phyloP scores from a whole-genome alignment of 2,797 vertebrate species.

The Enteromius argenteus region DNA sequence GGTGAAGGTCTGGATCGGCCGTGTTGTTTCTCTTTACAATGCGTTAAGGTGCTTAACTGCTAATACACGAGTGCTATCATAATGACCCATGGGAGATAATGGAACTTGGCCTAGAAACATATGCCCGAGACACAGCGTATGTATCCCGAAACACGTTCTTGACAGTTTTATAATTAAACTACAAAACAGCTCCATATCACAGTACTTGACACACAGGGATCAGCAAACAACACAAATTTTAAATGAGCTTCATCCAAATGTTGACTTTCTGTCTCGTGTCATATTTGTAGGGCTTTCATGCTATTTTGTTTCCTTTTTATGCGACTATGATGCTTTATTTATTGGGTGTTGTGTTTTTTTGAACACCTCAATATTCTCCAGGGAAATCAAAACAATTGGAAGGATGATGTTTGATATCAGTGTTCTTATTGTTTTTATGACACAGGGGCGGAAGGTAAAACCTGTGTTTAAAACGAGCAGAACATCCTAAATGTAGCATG shows the following conservation, averaged over 20 bases:
- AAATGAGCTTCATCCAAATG: slow-evolving; percentile 50
- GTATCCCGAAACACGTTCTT: slow-evolving; percentile 40
- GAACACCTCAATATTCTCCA: slow-evolving; percentile 53
- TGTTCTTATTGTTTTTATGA: slow-evolving; percentile 18
- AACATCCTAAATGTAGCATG: slow-evolving; percentile 29
- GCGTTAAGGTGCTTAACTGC: slow-evolving; percentile 37
- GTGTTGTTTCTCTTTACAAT: slow-evolving; percentile 50
- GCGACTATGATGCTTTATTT: slow-evolving; percentile 45
- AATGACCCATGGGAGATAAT: slow-evolving; percentile 48
- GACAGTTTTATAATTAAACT: slow-evolving; percentile 60
- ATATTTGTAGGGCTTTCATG: slow-evolving; percentile 39
- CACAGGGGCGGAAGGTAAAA: not conserved
- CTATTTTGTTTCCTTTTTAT: slow-evolving; percentile 50
- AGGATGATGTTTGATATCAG: slow-evolving; percentile 41
- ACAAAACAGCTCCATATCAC: slow-evolving; percentile 40
- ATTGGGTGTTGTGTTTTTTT: slow-evolving; percentile 50
- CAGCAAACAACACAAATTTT: slow-evolving; percentile 51
- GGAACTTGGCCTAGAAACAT: slow-evolving; percentile 39
- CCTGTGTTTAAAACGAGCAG: slow-evolving; percentile 9
- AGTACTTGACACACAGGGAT: slow-evolving; percentile 46
- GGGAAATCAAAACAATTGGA: slow-evolving; percentile 56
- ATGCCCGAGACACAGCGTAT: slow-evolving; percentile 28
- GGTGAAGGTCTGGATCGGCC: slow-evolving; percentile 29
- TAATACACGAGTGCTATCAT: slow-evolving; percentile 32
- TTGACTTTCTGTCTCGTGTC: slow-evolving; percentile 46